Base-by-base conservation (phyloP, 1,140 invertebrate species). In the Panulirus ornatus region DNA sequence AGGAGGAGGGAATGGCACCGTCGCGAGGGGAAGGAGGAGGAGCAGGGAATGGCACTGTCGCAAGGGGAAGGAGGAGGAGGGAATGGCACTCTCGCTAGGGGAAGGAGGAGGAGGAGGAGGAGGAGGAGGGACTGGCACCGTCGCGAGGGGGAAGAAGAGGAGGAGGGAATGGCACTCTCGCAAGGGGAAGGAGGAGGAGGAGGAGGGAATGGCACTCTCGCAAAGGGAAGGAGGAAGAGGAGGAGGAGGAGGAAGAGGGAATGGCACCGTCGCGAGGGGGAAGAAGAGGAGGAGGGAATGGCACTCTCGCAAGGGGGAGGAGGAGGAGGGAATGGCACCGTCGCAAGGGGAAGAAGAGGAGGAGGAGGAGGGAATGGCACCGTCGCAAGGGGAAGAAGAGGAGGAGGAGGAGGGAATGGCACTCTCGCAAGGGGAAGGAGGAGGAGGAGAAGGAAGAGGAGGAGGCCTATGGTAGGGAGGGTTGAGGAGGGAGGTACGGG, bases 251-350 rank as follows among this genome's bases (percentile, higher is more conserved):
- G 6, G 22, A 63, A 66, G 16, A 14, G 30, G 19, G 58, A 51
- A 9, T 44, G 30, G 79, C 16, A 47, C n/a, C 27, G 27, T 44
- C 16, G 79, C n/a, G 79, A 30, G 79, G 30, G 58, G 51, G 22
- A 34, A 63, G 42, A 47, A 47, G 79, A 82, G 79, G 47, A 44
- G 34, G 44, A 82, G 79, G 47, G 79, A 82, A 44, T 34, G 78
- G 51, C 40, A 81, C 40, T 47, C 40, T n/a, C n/a, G 47, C n/a
- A 82, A 44, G 34, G 51, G 14, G 38, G 40, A 40, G 40, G 76
- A 79, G 76, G 40, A 40, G 40, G 73, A 76, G 73, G 40, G 73
- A 51, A 44, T 5, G 2, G n/a, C 1, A 44, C 30, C 19, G 51
- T 42, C 16, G n/a, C 2, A 27, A 54, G 42, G n/a, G 34, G 16